Conservation (phyloP, 2,797 vertebrate genomes). For the Tapirus indicus region DNA sequence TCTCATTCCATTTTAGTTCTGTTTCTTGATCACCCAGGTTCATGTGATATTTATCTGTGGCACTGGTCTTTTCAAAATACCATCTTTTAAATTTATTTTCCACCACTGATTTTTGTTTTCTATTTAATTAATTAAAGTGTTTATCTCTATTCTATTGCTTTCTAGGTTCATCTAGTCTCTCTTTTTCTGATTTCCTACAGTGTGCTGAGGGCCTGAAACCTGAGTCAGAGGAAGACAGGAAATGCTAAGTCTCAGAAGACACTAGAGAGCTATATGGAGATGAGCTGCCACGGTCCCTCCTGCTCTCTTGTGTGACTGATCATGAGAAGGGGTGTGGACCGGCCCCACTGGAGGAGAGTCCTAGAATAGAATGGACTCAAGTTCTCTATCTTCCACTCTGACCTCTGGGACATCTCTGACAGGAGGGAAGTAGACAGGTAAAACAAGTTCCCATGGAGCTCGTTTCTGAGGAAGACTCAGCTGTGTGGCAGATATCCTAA, state of each 20-base stretch:
- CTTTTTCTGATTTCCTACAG: neutral
- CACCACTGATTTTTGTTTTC: neutral
- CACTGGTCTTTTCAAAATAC: no score
- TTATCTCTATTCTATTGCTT: neutral
- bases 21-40: neutral
- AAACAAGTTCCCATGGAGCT: neutral
- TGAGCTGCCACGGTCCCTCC: neutral
- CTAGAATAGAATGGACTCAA: accelerated
- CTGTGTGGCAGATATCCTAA: neutral
- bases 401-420: neutral
- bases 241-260: neutral
- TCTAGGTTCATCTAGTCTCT: neutral
- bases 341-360: neutral
- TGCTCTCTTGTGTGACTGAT: neutral
- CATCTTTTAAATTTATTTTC: neutral
- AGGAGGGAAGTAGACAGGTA: neutral
- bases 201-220: neutral
- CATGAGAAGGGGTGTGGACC: no score
- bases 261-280: neutral
- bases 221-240: neutral
- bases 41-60: neutral
- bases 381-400: neutral
- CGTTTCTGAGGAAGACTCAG: neutral
- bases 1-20: neutral
- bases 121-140: neutral